Evolutionary conservation across 2,113 vertebrate genomes (phyloP).

Genomic region (Prunella himalayana): DNA sequence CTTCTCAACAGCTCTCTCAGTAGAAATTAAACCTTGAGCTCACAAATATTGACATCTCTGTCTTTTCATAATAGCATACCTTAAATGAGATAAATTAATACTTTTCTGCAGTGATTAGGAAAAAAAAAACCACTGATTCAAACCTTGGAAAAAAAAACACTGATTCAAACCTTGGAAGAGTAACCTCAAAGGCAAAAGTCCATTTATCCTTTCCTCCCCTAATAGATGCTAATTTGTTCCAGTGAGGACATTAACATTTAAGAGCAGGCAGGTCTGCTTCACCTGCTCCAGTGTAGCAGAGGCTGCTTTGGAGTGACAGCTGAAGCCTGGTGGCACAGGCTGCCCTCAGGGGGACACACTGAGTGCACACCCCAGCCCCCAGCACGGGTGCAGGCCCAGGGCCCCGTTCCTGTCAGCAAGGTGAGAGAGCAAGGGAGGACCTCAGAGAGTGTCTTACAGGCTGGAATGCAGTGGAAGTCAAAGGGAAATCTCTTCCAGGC

Average conservation of each 20-base stretch:
- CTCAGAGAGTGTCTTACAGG: rapidly evolving
- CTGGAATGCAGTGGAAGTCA: neutral
- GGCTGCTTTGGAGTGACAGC: neutral
- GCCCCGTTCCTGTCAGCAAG: rapidly evolving
- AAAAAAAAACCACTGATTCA: neutral
- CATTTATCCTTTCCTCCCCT: neutral
- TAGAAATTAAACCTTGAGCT: neutral
- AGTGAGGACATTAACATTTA: neutral
- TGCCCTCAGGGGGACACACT: rapidly evolving
- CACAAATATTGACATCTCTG: neutral
- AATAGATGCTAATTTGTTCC: neutral
- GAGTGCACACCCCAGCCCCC: rapidly evolving
- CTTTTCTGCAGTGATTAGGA: neutral
- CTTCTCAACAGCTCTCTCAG: neutral
- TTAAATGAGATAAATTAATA: neutral
- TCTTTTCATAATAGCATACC: neutral
- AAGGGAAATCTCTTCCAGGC: neutral
- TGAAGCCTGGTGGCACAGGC: neutral
- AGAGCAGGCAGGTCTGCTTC: neutral
- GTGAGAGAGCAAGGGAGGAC: neutral
- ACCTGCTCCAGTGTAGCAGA: neutral
- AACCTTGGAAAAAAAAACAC: neutral
- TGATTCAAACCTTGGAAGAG: neutral
- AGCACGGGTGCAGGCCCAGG: rapidly evolving
- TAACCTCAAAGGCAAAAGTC: neutral